These are phyloP conservation scores for Torymus aiolomorphi DNA, from an alignment of 2,888 invertebrate species.

Conservation along the genomic window DNA sequence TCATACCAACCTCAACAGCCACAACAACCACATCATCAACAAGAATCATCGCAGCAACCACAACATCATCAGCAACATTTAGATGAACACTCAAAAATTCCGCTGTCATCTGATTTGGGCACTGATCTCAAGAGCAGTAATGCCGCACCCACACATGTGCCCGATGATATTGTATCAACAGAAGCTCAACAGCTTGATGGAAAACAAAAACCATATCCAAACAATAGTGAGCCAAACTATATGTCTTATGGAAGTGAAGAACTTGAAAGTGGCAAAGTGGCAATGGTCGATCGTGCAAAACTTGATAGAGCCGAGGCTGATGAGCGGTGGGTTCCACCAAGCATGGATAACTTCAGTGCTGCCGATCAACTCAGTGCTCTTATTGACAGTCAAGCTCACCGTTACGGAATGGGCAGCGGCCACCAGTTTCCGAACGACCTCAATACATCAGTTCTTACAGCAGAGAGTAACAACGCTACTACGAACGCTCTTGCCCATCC, in stretches of 20 bases:
- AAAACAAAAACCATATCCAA: conserved; percentile 68
- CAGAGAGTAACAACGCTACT: conserved; percentile 63
- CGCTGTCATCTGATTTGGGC: not conserved
- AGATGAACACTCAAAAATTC: conserved; percentile 48
- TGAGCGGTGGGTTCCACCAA: conserved; percentile 82
- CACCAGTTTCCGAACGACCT: conserved; percentile 69
- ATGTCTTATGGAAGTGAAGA: conserved; percentile 70
- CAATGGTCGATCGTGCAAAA: conserved; percentile 73
- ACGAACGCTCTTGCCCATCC: conserved; percentile 65
- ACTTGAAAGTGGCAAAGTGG: conserved; percentile 72
- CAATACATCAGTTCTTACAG: conserved; percentile 62
- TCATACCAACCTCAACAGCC: not conserved
- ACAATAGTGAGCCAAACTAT: conserved; percentile 66
- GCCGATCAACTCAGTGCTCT: conserved; percentile 69
- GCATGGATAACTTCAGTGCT: conserved; percentile 73
- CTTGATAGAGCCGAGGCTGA: conserved; percentile 77
- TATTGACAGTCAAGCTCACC: conserved; percentile 72
- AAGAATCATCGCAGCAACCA: conserved; percentile 41
- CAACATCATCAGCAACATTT: conserved; percentile 20
- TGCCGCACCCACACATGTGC: conserved; percentile 3
- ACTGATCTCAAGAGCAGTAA: conserved; percentile 37
- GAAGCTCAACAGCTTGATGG: conserved; percentile 65
- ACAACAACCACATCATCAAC: not conserved
- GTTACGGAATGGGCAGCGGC: conserved; percentile 61
- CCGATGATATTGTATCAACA: conserved; percentile 47